These are phyloP conservation scores for Colletes collaris DNA, from an alignment of 2,888 invertebrate species.

Conservation along the genomic window DNA sequence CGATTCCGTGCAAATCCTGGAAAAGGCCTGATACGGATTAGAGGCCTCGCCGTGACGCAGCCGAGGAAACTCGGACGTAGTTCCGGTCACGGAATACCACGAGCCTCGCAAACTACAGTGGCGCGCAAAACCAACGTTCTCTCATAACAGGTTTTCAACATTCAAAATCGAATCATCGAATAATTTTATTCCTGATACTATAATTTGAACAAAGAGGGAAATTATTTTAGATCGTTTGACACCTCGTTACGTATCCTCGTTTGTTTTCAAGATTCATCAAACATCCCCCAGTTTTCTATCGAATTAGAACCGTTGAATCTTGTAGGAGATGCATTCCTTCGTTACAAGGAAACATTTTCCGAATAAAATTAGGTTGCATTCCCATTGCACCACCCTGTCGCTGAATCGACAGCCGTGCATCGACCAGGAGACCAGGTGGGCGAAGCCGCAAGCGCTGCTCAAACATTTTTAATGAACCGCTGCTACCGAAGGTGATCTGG, in stretches of 20 bases:
- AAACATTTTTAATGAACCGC: slow-evolving; percentile 65
- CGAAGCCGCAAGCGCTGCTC: slow-evolving; percentile 62
- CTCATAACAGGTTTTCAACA: too few relatives aligned
- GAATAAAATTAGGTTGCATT: background rate
- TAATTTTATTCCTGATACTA: too few relatives aligned
- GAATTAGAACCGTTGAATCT: too few relatives aligned
- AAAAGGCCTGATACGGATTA: slow-evolving; percentile 64
- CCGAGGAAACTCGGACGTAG: slow-evolving; percentile 22
- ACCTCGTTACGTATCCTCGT: too few relatives aligned
- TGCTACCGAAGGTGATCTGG: slow-evolving; percentile 51
- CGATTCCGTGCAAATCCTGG: slow-evolving; percentile 65
- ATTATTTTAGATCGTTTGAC: too few relatives aligned
- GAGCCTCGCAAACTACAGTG: background rate
- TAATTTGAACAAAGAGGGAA: too few relatives aligned
- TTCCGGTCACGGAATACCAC: slow-evolving; percentile 44
- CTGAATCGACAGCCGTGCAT: background rate
- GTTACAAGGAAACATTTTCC: too few relatives aligned
- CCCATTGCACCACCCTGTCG: background rate
- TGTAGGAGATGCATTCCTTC: too few relatives aligned
- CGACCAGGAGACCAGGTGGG: slow-evolving; percentile 52
- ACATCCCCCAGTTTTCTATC: too few relatives aligned
- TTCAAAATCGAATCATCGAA: too few relatives aligned
- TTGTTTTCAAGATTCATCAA: too few relatives aligned
- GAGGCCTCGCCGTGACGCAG: slow-evolving; percentile 15
- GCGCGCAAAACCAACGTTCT: too few relatives aligned